These are phyloP conservation scores for Acomys russatus DNA, from an alignment of 2,797 vertebrate species.

Conservation along the genomic window DNA sequence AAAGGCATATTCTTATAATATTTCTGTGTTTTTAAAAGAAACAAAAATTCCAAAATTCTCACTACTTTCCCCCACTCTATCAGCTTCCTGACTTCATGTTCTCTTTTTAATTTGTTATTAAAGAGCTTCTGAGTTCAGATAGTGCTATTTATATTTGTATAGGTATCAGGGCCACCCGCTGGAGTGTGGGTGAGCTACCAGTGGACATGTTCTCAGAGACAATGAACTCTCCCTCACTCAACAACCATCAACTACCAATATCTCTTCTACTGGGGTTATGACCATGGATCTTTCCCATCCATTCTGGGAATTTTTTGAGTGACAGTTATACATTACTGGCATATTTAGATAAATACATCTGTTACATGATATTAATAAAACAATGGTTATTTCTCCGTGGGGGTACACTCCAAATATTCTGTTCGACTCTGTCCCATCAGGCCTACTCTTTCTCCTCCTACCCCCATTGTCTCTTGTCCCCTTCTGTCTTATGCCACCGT, in stretches of 20 bases:
- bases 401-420: neutral
- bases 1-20: too few species aligned
- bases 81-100: neutral
- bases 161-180: neutral
- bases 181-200: neutral
- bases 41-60: too few species aligned
- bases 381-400: neutral
- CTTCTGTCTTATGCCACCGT: neutral
- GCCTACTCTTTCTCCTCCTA: neutral
- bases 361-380: neutral
- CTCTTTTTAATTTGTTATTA: neutral
- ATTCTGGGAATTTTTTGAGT: neutral
- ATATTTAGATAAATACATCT: neutral
- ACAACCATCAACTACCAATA: neutral
- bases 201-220: neutral
- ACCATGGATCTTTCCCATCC: neutral
- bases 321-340: neutral
- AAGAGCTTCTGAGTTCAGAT: neutral
- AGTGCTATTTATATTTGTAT: neutral
- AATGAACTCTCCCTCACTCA: neutral
- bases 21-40: too few species aligned
- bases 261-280: neutral
- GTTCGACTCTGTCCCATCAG: neutral
- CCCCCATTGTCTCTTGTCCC: neutral
- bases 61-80: neutral